phyloP scores from a whole-genome alignment of 1,140 invertebrate genomes.

The Ridgeia piscesae region DNA sequence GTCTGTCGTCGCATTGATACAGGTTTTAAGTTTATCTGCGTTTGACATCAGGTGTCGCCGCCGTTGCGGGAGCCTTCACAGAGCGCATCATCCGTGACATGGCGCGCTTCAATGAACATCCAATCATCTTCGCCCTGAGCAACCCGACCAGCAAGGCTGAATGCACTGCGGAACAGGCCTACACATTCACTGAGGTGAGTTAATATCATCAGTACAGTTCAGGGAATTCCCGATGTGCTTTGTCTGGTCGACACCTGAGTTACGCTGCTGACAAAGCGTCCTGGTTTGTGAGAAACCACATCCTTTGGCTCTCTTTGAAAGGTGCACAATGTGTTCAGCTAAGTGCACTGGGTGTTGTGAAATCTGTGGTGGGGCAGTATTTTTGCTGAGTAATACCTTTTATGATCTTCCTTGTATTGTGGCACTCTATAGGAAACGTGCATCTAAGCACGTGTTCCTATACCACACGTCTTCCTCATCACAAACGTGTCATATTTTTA shows the following conservation, averaged over 20 bases:
- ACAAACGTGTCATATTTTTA: no score
- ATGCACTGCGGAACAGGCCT: conserved; percentile 57
- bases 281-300: neutral
- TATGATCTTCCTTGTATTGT: neutral
- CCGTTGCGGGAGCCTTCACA: conserved; percentile 53
- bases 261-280: neutral
- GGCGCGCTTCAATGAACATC: conserved; percentile 50
- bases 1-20: neutral
- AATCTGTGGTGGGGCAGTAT: neutral
- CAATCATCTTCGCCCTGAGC: conserved; percentile 57
- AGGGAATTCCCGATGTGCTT: neutral
- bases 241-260: neutral
- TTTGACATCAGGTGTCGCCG: conserved; percentile 49
- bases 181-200: conserved; percentile 44
- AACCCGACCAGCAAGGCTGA: conserved; percentile 58
- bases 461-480: no score
- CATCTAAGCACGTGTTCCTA: no score
- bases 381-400: neutral
- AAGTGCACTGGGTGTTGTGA: neutral
- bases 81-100: conserved; percentile 49
- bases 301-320: neutral
- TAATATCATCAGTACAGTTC: neutral
- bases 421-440: no score
- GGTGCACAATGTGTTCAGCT: neutral
- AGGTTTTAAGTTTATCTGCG: neutral